Evolutionary conservation across 2,113 vertebrate species (phyloP), one percentile per base, ranked within the genome.

Genomic region (Chelonoidis abingdonii): DNA sequence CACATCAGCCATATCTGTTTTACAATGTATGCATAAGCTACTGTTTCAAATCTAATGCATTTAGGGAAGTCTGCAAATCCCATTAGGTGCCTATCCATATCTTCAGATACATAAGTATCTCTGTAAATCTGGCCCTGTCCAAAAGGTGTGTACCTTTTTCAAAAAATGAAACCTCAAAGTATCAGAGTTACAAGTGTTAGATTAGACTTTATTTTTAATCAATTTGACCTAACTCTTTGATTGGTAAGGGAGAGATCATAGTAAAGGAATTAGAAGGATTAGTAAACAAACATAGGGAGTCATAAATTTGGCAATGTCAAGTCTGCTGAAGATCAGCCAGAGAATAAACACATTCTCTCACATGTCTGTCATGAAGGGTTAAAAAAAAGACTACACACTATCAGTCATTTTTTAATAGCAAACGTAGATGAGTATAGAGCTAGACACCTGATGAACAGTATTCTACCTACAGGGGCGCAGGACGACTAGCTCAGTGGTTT

Each of bases 171-270:
- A 9, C 2, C 69, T 10, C 31, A 7, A 22, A 3, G 17, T n/a
- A 53, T 9, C 62, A 83, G 6, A 2, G n/a, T 5, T 21, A 62
- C 12, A 52, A 52, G 3, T 19, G 47, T 27, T 0, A 52, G 6
- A n/a, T 0, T 1, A 83, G 29, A 22, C 4, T 10, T 3, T 0
- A 2, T 72, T 83, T 87, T 11, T 9, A 7, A 49, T 19, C 14
- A 62, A 14, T 62, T 62, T 16, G 65, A 16, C 84, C 78, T 62
- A 22, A 4, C 41, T 5, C 3, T 13, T 0, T 78, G 25, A 65
- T 16, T 22, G 13, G 5, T 12, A 38, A 27, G 2, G 5, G 5
- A 83, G 83, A 80, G 54, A 38, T 27, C 10, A 31, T 44, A 19
- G 1, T 16, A 31, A 22, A 29, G 2, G 6, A 3, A 22, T 35